phyloP scores from a whole-genome alignment of 2,113 vertebrate species.

The Apodemus speciosus region DNA sequence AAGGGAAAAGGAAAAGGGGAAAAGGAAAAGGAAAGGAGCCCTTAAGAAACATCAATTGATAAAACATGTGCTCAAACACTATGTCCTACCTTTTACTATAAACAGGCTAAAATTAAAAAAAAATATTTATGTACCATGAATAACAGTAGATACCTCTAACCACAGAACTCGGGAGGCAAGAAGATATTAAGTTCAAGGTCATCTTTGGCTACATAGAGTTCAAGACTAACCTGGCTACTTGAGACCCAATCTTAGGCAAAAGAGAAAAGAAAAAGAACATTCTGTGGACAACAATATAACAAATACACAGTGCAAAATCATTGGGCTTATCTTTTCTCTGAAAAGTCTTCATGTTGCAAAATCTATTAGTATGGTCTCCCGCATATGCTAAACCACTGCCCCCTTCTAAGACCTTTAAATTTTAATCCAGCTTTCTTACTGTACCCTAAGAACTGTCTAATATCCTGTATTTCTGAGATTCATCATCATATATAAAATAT shows the following conservation, averaged over 20 bases:
- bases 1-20: background rate
- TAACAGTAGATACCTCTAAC: background rate
- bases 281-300: background rate
- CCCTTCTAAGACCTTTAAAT: slow-evolving; percentile 1
- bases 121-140: background rate
- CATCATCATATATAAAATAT: background rate
- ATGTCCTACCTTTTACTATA: background rate
- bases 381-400: background rate
- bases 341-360: background rate
- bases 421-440: background rate
- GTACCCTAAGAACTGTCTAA: background rate
- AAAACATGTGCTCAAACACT: background rate
- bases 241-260: background rate
- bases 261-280: background rate
- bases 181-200: background rate
- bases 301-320: background rate
- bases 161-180: background rate
- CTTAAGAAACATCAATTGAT: background rate
- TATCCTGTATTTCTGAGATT: background rate
- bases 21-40: background rate
- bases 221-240: background rate
- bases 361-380: background rate
- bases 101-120: background rate
- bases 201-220: background rate
- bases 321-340: too few species aligned